These are phyloP conservation scores for Drosophila ercepeae DNA, from an alignment of 1,140 invertebrate species.

Conservation along the genomic window DNA sequence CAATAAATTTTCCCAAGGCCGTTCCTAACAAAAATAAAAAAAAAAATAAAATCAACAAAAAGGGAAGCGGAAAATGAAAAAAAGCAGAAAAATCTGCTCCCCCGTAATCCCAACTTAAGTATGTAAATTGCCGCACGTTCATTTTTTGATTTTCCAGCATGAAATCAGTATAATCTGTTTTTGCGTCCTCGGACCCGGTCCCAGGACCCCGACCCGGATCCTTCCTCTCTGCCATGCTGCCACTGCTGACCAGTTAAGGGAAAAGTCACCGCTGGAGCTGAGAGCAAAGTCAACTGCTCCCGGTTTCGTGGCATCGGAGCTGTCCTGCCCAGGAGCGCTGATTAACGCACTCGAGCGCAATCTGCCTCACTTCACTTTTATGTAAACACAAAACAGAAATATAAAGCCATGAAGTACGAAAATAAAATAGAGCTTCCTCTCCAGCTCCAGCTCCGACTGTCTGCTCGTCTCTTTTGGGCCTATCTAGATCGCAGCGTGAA, in stretches of 20 bases:
- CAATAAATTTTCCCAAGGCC: conserved; percentile 65
- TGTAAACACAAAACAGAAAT: conserved; percentile 81
- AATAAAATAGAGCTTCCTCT: conserved; percentile 72
- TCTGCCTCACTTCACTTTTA: conserved; percentile 80
- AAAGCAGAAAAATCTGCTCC: conserved; percentile 22
- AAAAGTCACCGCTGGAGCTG: conserved; percentile 58
- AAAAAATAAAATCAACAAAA: conserved; percentile 9
- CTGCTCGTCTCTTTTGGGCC: conserved; percentile 28
- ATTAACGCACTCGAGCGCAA: conserved; percentile 81
- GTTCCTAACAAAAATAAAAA: conserved; percentile 27
- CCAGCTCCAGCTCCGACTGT: conserved; percentile 16
- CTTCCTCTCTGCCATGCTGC: neutral
- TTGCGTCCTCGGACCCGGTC: conserved; percentile 30
- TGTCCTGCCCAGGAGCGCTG: conserved; percentile 68
- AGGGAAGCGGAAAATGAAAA: conserved; percentile 1
- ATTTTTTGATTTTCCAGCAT: conserved; percentile 81
- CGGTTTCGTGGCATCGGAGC: too few species aligned
- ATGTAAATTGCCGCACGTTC: conserved; percentile 81
- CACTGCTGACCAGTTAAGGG: conserved; percentile 35
- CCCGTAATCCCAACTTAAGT: conserved; percentile 67
- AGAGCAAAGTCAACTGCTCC: conserved; percentile 50
- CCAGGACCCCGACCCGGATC: neutral
- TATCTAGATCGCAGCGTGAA: conserved; percentile 38
- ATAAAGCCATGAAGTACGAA: conserved; percentile 67
- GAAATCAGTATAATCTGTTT: conserved; percentile 81